Evolutionary conservation across 1,140 invertebrate species (phyloP), one percentile per base, ranked within the genome.

Genomic region (Anastrepha obliqua): DNA sequence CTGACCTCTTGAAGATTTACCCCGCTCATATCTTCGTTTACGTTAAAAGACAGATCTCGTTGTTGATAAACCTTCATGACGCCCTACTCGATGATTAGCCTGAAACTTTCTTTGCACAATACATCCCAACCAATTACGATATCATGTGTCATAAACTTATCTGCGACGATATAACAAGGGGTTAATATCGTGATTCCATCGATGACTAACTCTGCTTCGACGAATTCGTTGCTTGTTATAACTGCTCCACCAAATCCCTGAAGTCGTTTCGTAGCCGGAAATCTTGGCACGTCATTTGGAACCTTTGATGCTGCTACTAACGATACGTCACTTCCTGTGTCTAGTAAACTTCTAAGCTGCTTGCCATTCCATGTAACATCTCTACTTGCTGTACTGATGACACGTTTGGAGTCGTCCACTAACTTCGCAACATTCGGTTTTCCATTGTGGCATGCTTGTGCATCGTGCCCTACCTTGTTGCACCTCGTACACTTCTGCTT

Each of bases 71-170:
- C 67, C 67, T 74, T 7, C 67, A 42, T 74, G 67, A 42, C 20
- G 13, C 11, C 67, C 20, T 0, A 7, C 42, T 74, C 67, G 42
- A 44, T 39, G 29, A 11, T 86, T 62, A 86, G 11, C 60, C 20
- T 20, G 15, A 13, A 39, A 86, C 59, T 44, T 39, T 55, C 44
- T 20, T 86, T 59, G 58, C 67, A 9, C 7, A 74, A 42, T 39
- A 74, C 67, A 86, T 62, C 60, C 58, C 60, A 59, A 62, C 85
- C 85, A 39, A 86, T 51, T 20, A 86, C 47, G 6, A 86, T 39
- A 9, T 20, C 55, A 11, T 86, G n/a, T 13, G 59, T 7, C n/a
- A 86, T 20, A 29, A 86, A 29, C 29, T 29, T 17, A 64, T 86
- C 85, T 20, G 85, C 8, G 6, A 86, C 60, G n/a, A 3, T n/a